Percentiles rank a stretch among this genome's conserved stretches.
phyloP scores from a whole-genome alignment of 2,797 vertebrate species.

The Syngnathus rostellatus region DNA sequence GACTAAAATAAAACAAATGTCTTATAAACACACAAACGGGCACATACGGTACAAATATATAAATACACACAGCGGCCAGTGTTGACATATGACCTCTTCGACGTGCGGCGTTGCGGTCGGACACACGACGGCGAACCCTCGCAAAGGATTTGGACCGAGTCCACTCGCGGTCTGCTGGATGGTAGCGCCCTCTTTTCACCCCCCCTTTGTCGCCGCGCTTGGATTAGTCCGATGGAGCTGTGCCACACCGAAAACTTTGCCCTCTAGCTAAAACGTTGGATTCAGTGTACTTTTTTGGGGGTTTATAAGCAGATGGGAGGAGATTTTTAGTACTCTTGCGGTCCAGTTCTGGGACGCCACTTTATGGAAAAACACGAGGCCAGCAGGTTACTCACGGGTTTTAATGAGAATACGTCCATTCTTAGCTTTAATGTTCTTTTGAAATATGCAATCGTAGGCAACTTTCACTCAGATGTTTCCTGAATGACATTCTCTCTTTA shows the following conservation, averaged over 20 bases:
- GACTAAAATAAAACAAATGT: slow-evolving; percentile 10
- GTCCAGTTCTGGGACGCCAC: neutral
- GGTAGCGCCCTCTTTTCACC: slow-evolving; percentile 50
- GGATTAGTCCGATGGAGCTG: slow-evolving; percentile 24
- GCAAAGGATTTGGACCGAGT: slow-evolving; percentile 41
- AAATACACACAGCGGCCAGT: slow-evolving; percentile 13
- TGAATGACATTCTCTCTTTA: neutral
- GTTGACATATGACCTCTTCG: slow-evolving; percentile 45
- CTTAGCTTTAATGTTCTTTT: neutral
- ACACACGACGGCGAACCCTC: slow-evolving; percentile 29
- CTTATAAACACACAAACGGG: slow-evolving; percentile 11
- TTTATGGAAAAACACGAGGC: slow-evolving; percentile 3
- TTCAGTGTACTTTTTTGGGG: neutral
- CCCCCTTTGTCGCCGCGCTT: slow-evolving; percentile 4
- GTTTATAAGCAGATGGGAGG: neutral
- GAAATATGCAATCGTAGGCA: neutral
- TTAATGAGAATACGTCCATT: neutral
- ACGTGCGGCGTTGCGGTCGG: slow-evolving; percentile 53
- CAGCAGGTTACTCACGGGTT: neutral
- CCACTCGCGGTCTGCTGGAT: slow-evolving; percentile 55
- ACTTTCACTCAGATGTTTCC: neutral
- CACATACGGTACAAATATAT: slow-evolving; percentile 19
- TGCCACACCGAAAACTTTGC: slow-evolving; percentile 20
- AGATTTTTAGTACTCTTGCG: neutral
- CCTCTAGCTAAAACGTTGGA: neutral